Evolutionary conservation across 1,140 invertebrate species (phyloP), one percentile per base, ranked within the genome.

Genomic region (Drosophila kanapiae): DNA sequence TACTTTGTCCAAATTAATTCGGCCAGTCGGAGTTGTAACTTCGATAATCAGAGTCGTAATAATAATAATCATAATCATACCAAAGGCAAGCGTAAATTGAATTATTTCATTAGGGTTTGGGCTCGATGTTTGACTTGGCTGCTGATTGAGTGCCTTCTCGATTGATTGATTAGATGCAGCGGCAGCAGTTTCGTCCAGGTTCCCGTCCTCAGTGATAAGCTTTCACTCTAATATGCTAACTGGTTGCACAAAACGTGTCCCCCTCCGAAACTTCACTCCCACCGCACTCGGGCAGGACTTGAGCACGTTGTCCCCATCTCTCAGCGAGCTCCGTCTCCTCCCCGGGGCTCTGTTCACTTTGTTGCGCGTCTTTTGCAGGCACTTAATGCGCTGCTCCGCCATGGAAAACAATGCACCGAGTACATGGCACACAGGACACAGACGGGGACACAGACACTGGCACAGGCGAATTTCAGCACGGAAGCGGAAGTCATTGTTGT

Each of bases 401-500:
- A 29, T 78, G 63, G 76, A 75, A 88, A 88, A 87, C 84, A 87
- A 87, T 87, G 84, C 72, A 69, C 33, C 49, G 53, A 68, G 71
- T 40, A 80, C 77, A 54, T 47, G 69, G 51, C 65, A 56, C 45
- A 56, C 29, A 56, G 53, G 49, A 42, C 31, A 54, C 51, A 37
- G 51, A 37, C 33, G 13, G 14, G 11, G 49, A 53, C 38, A 63
- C 42, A 51, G 42, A 47, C 23, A 42, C 47, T 40, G 35, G 47
- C 43, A 47, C 58, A 67, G 78, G 81, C 63, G 65, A 91, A 91
- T 91, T 87, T 84, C 79, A 80, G 83, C 87, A 79, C 88, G 88
- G 88, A 91, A 91, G 88, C 88, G 88, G 88, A 91, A 91, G 88
- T 91, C 88, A 91, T 91, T 91, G 88, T 91, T 91, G 83, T 83